Conservation (phyloP, 1,140 invertebrate species). For the Sycophaga agraensis region DNA sequence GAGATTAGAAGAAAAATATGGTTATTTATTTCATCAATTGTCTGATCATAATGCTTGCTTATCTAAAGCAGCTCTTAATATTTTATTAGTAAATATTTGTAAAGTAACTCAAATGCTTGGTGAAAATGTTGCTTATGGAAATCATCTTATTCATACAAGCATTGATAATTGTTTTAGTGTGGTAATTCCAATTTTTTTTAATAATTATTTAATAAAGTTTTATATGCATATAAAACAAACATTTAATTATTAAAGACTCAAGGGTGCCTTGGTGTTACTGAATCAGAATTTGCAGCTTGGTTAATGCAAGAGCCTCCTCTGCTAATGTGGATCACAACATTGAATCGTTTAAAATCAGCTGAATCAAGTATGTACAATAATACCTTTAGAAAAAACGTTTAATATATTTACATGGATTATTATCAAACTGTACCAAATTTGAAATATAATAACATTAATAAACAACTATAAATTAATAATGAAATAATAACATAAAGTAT, state of each 20-base stretch:
- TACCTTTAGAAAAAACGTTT: background rate
- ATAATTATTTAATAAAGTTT: conserved; percentile 15
- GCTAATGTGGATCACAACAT: conserved; percentile 64
- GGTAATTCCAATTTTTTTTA: conserved; percentile 39
- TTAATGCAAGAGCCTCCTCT: conserved; percentile 63
- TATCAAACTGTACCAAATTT: background rate
- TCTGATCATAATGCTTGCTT: conserved; percentile 63
- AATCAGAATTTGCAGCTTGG: conserved; percentile 62
- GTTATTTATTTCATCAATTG: conserved; percentile 63
- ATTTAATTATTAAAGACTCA: conserved; percentile 48
- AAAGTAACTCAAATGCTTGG: conserved; percentile 60
- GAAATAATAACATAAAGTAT: background rate
- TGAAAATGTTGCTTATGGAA: conserved; percentile 60
- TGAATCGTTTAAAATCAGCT: conserved; percentile 61
- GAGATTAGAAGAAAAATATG: conserved; percentile 63
- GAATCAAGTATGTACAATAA: conserved; percentile 56
- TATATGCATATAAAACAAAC: conserved; percentile 4
- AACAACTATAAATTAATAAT: background rate
- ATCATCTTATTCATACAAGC: conserved; percentile 56
- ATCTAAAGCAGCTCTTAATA: conserved; percentile 54
- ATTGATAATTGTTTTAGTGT: conserved; percentile 60
- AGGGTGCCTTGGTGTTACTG: conserved; percentile 58
- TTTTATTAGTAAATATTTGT: conserved; percentile 56
- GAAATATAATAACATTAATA: background rate
- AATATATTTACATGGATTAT: background rate